Conservation (phyloP, 2,888 invertebrate genomes). For the Steinernema carpocapsae region DNA sequence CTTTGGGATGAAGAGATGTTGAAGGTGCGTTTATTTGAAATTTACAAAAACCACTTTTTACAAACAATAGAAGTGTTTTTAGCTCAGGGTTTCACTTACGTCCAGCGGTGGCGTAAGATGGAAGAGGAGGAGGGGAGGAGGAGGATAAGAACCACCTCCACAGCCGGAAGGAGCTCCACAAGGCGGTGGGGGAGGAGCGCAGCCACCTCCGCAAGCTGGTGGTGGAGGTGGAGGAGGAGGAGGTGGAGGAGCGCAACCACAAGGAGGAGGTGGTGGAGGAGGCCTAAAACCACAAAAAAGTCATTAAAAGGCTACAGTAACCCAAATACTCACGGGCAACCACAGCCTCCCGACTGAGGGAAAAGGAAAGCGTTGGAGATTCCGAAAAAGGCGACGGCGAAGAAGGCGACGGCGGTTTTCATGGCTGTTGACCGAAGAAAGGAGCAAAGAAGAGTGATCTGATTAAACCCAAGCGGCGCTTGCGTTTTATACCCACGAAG, state of each 20-base stretch:
- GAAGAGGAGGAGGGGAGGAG: not conserved
- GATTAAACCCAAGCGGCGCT: too few relatives aligned
- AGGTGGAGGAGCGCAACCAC: conserved; percentile 29
- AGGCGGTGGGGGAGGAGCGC: not conserved
- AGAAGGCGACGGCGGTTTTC: not conserved
- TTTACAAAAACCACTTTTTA: too few relatives aligned
- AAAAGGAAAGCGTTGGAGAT: conserved; percentile 28
- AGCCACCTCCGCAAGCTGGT: too few relatives aligned
- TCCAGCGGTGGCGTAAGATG: too few relatives aligned
- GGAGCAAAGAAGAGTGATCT: too few relatives aligned
- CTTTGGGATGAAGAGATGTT: not conserved
- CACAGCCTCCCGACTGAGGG: conserved; percentile 34
- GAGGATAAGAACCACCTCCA: not conserved
- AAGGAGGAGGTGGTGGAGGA: not conserved
- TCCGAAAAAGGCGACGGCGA: conserved; percentile 8
- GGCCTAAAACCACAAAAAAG: not conserved
- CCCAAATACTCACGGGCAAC: conserved; percentile 32
- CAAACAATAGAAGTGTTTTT: too few relatives aligned
- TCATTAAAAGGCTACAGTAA: not conserved
- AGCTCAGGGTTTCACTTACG: too few relatives aligned
- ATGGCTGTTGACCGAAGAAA: not conserved
- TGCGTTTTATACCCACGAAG: too few relatives aligned
- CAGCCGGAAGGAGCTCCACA: conserved; percentile 19
- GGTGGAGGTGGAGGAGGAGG: not conserved
- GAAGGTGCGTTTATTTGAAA: too few relatives aligned